A percentile compares a stretch with the other conserved stretches of the same genome.
phyloP scores from a whole-genome alignment of 2,113 vertebrate genomes.

The Varanus komodoensis region DNA sequence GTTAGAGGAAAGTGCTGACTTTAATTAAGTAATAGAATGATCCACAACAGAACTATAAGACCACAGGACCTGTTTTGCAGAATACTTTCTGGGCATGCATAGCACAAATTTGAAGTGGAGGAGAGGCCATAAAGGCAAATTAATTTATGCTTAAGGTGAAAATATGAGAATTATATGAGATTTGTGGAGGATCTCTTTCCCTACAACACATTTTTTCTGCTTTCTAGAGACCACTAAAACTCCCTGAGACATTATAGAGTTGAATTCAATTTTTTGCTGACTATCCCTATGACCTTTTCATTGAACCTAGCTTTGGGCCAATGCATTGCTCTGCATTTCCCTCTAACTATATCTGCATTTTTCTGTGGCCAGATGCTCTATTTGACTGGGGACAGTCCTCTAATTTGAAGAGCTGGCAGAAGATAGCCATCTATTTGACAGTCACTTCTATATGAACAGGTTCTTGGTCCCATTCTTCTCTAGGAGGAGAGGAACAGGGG shows the following conservation, averaged over 20 bases:
- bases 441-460: too few species aligned
- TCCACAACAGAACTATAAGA: not conserved
- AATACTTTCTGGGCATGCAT: constrained; percentile 17
- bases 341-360: not conserved
- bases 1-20: constrained; percentile 22
- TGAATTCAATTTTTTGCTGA: not conserved
- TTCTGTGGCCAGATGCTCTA: too few species aligned
- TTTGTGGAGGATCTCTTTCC: not conserved
- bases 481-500: too few species aligned
- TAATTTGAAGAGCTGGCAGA: too few species aligned
- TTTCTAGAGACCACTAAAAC: not conserved
- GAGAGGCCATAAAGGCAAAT: not conserved
- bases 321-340: not conserved
- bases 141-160: not conserved
- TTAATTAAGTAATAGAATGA: constrained; percentile 33
- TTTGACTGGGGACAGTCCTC: too few species aligned
- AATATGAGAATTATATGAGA: not conserved
- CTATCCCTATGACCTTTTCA: not conserved
- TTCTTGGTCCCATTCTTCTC: too few species aligned
- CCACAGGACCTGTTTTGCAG: constrained; percentile 15
- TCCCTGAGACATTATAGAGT: not conserved
- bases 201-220: not conserved
- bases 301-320: not conserved
- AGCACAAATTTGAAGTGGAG: constrained; percentile 4
- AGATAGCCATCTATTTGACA: too few species aligned